Base-by-base conservation (phyloP, 1,140 invertebrate species). In the Brachionus asplanchnoidis region DNA sequence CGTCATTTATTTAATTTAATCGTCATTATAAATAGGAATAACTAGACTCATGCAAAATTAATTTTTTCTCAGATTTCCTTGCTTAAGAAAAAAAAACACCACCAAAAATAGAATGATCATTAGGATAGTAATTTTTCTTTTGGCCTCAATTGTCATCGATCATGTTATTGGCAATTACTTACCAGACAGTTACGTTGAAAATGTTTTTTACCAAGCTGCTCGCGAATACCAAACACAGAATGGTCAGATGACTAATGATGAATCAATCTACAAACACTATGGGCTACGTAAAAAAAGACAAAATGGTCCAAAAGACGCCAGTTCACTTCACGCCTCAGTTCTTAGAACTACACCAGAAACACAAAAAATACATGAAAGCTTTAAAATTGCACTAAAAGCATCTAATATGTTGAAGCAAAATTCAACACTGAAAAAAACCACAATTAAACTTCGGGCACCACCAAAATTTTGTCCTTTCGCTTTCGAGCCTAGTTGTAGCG, bases 391-490 rank as follows among this genome's bases (percentile, higher is more conserved):
- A 9, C 53, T 82, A 12, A 60, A 46, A 36, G 79, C 79, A 32
- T 82, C 79, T 14, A 44, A 60, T 20, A 20, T 65, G 26, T 28
- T 82, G 6, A 82, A 82, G 40, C 42, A 80, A 53, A 65, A 80
- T 32, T 11, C 50, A 44, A 60, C 53, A 36, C 53, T 82, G 11
- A 60, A 44, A 36, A 11, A 42, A 82, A 42, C 14, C 32, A 17
- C 32, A 65, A 65, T 82, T 14, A 82, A 65, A 26, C 28, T 82
- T 11, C 20, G 32, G 6, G 79, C 79, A 42, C 79, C 79, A n/a
- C 79, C 79, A 65, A 82, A 82, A 23, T 82, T 82, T 44, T 82
- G 79, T 68, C 79, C 79, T 2, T 82, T 82, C 36, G 53, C 53
- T 28, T 82, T 68, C 26, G 65, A 82, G n/a, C 79, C 53, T 8